Base-by-base conservation (phyloP, 2,797 vertebrate species). In the Microchirus variegatus region DNA sequence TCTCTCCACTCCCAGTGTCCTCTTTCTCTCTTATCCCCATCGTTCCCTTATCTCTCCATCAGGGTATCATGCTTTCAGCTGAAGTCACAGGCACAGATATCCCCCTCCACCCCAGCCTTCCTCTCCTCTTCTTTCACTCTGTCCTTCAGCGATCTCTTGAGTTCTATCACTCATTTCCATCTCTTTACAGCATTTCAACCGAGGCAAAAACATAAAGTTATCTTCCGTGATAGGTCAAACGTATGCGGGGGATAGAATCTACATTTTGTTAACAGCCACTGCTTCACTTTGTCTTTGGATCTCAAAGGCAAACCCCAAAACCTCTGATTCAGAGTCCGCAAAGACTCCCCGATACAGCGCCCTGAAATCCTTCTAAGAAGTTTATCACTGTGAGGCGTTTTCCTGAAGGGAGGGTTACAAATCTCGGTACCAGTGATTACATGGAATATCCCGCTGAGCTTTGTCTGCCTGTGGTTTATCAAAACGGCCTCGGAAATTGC, bases 41-140 rank as follows among this genome's bases (percentile, higher is more conserved):
- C 68, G 49, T 77, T 77, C 70, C 72, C 81, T 81, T 90, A 88
- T 90, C 89, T 78, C 75, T 67, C 71, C 67, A 90, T 90, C 89
- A 65, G 73, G 67, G 78, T 88, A 89, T 90, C 87, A 69, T 67
- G 68, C 78, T 89, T 86, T 81, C 83, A 83, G 83, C 66, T 54
- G 46, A 60, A 65, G 82, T 66, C 76, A 59, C 46, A 53, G 74
- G 65, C 62, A 75, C 76, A 72, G 82, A 89, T 88, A 89, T 82
- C 78, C 75, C 79, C 85, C 18, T 70, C 67, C 81, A 73, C 84
- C 70, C 70, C 82, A 63, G 15, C 75, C 74, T 73, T 78, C 84
- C 80, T 69, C 68, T 65, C 55, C 82, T 85, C 84, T 69, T 62
- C 87, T 86, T 87, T 81, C 82, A 66, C 53, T 38, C 68, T 26